A percentile compares a stretch with the other conserved stretches of the same genome.
Evolutionary conservation across 53 echinoderm and acorn worm species (phyloP).

Genomic region (Paracentrotus lividus): DNA sequence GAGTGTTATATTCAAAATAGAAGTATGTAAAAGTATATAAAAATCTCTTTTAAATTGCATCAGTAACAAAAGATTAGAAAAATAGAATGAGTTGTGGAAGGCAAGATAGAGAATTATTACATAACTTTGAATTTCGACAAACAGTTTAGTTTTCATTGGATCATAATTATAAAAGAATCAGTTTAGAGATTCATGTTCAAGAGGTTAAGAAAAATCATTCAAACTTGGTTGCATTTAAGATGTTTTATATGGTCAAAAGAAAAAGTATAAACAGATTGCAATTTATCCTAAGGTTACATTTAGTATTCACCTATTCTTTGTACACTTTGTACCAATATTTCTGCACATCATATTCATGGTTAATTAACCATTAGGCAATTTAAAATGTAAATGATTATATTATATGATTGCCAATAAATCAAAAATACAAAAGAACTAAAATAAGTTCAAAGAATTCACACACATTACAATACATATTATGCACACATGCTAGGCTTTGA

Average conservation of each 20-base stretch:
- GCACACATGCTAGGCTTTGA: too few relatives aligned
- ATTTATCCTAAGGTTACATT: too few relatives aligned
- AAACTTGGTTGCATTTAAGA: background rate
- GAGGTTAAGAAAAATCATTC: background rate
- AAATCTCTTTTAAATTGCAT: background rate
- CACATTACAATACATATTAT: background rate
- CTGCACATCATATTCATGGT: too few relatives aligned
- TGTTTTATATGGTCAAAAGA: too few relatives aligned
- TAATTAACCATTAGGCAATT: too few relatives aligned
- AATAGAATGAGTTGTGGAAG: constrained; percentile 2
- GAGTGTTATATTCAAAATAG: background rate
- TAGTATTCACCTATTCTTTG: too few relatives aligned
- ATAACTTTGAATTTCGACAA: background rate
- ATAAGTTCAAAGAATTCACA: background rate
- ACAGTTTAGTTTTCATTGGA: background rate
- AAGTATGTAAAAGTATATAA: too few relatives aligned
- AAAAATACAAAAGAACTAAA: background rate
- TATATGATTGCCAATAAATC: background rate
- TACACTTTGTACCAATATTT: too few relatives aligned
- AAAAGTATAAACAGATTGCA: too few relatives aligned
- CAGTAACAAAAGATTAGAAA: background rate
- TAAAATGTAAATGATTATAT: too few relatives aligned
- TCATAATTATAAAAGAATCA: background rate
- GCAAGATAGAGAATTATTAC: background rate
- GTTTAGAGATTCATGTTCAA: background rate